Evolutionary conservation across 2,113 vertebrate species (phyloP).

Genomic region (Calypte anna): DNA sequence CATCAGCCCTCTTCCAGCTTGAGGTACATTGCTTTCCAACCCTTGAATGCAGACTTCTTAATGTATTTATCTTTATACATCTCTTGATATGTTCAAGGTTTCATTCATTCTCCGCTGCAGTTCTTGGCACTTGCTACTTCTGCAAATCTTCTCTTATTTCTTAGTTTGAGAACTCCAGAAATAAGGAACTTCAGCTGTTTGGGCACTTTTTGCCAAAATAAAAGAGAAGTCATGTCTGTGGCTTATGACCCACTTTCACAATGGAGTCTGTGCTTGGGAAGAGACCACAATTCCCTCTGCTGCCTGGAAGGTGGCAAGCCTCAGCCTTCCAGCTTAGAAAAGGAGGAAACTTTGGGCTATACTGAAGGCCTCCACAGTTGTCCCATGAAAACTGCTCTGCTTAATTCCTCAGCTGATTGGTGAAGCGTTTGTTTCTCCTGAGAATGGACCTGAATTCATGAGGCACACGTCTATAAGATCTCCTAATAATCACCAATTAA

Average conservation of each 20-base stretch:
- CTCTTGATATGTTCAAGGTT: background rate
- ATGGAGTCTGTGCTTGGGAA: background rate
- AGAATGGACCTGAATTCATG: background rate
- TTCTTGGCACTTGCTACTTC: background rate
- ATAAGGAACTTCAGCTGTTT: background rate
- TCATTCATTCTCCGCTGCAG: background rate
- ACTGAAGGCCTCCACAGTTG: background rate
- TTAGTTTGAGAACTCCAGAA: background rate
- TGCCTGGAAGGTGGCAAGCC: background rate
- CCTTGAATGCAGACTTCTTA: background rate
- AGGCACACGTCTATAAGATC: background rate
- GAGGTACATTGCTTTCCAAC: background rate
- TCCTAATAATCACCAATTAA: background rate
- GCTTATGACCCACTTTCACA: background rate
- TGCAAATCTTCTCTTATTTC: background rate
- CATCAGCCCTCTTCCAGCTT: background rate
- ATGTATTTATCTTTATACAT: background rate
- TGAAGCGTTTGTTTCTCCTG: background rate
- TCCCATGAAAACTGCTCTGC: background rate
- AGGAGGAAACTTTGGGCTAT: background rate
- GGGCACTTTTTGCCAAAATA: background rate
- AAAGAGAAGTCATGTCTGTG: background rate
- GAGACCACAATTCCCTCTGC: background rate
- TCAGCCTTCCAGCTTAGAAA: background rate
- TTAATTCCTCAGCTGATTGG: accelerated